Percentiles rank a stretch among this genome's conserved stretches.
phyloP scores from a whole-genome alignment of 2,888 invertebrate genomes.

The Leptogaster cylindrica region DNA sequence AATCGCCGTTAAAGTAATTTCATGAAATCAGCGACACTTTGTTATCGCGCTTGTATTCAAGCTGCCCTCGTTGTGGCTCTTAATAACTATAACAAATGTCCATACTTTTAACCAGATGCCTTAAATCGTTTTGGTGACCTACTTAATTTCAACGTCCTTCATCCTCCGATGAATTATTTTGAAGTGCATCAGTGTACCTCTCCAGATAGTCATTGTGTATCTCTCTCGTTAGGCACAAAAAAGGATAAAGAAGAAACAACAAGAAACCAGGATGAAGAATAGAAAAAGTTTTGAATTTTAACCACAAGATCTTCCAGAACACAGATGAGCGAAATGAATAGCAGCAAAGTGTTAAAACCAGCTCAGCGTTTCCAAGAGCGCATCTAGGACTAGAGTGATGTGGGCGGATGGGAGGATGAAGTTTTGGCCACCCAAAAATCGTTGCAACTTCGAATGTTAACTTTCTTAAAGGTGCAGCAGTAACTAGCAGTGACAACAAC shows the following conservation, averaged over 20 bases:
- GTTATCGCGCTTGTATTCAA: neutral
- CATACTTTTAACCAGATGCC: slow-evolving; percentile 11
- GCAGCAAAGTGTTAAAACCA: slow-evolving; percentile 30
- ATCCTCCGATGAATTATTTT: slow-evolving; percentile 17
- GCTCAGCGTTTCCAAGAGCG: neutral
- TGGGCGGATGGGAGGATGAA: neutral
- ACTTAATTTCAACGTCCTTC: neutral
- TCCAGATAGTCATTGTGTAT: slow-evolving; percentile 14
- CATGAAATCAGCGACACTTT: slow-evolving; percentile 3
- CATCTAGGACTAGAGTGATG: neutral
- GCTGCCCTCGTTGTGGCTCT: neutral
- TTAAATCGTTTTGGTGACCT: slow-evolving; percentile 22
- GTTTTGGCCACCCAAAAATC: neutral
- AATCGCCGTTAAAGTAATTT: slow-evolving; percentile 2
- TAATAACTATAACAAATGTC: slow-evolving; percentile 17
- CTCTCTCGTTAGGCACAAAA: too few species aligned
- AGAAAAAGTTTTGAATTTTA: too few species aligned
- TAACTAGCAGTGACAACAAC: slow-evolving; percentile 31
- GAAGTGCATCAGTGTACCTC: slow-evolving; percentile 22
- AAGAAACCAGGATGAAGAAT: too few species aligned
- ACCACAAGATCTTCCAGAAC: neutral
- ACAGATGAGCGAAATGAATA: slow-evolving; percentile 32
- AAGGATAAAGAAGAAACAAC: too few species aligned
- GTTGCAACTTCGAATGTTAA: slow-evolving; percentile 30
- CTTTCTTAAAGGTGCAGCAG: slow-evolving; percentile 35